Conservation (phyloP, 2,797 vertebrate genomes). For the Parauchenoglanis ngamensis region DNA sequence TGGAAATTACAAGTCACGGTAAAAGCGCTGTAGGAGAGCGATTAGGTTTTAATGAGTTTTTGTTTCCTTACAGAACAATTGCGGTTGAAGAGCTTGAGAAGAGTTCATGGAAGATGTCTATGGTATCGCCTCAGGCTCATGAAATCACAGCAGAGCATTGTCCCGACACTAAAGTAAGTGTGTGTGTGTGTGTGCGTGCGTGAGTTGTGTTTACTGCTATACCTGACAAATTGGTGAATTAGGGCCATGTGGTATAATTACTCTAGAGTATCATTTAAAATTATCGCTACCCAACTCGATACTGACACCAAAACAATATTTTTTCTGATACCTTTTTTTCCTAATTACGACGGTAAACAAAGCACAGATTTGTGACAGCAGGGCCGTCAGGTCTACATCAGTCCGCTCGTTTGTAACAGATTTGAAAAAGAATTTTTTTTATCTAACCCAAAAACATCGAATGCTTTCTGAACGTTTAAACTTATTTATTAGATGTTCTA, state of each 20-base stretch:
- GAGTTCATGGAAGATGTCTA: slow-evolving; percentile 93
- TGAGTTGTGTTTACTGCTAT: background rate
- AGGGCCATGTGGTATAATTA: background rate
- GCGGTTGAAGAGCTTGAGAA: slow-evolving; percentile 92
- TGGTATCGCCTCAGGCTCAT: slow-evolving; percentile 94
- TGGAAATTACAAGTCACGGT: background rate
- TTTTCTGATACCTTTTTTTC: background rate
- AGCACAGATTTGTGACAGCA: background rate
- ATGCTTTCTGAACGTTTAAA: background rate
- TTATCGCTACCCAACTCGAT: background rate
- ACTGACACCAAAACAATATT: background rate
- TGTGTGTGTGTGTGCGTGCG: slow-evolving; percentile 56
- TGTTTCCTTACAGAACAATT: slow-evolving; percentile 83
- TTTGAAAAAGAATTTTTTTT: background rate
- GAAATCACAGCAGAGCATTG: slow-evolving; percentile 94
- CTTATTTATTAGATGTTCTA: background rate
- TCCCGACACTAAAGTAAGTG: slow-evolving; percentile 94
- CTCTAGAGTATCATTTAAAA: background rate
- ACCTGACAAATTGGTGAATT: background rate
- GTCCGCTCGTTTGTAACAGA: background rate
- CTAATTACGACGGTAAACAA: too few species aligned
- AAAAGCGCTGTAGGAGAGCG: background rate
- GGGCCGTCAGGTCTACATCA: background rate
- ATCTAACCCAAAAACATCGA: background rate
- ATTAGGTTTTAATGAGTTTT: background rate